Base-by-base conservation (phyloP, 2,888 invertebrate genomes). In the Eurytoma californica region DNA sequence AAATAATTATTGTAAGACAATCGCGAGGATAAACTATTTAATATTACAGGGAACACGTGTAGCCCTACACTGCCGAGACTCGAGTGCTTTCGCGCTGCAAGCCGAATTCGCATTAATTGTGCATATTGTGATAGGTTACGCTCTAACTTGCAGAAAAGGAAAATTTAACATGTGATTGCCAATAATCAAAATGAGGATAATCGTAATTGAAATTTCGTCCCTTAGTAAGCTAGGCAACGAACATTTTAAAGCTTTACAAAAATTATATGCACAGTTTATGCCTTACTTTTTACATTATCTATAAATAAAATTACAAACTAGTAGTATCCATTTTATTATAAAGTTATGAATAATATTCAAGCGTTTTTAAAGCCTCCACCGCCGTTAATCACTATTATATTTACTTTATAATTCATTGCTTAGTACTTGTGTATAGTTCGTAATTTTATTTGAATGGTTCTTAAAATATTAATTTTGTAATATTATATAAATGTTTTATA, bases 291-390 rank as follows among this genome's bases (percentile, higher is more conserved):
- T 51, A 28, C 16, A 9, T 61, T 28, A 39, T 28, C n/a, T 53
- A 55, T 73, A 65, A 65, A 65, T 73, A 65, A 65, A 30, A 16
- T 51, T 39, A 63, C n/a, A 63, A 63, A 2, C 3, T 39, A 39
- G 3, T 39, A 39, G 39, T 7, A 39, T 68, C 30, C 24, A 60
- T 60, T 47, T 7, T 63, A 14, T 60, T 72, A 20, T 72, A 72
- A 18, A 72, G 24, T 9, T 30, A 30, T 30, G 30, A 30, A 30
- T n/a, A n/a, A 39, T 39, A 39, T 39, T 39, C 5, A 39, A 39
- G 7, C 39, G 7, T 7, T 39, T 39, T 39, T 39, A 39, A 39
- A 39, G 39, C 39, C 39, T 39, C 39, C 5, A 39, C 39, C 39
- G 7, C 39, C 7, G 39, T 7, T 39, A 39, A 39, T 39, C 39